Conservation (phyloP, 2,888 invertebrate genomes). For the Trichogramma evanescens region DNA sequence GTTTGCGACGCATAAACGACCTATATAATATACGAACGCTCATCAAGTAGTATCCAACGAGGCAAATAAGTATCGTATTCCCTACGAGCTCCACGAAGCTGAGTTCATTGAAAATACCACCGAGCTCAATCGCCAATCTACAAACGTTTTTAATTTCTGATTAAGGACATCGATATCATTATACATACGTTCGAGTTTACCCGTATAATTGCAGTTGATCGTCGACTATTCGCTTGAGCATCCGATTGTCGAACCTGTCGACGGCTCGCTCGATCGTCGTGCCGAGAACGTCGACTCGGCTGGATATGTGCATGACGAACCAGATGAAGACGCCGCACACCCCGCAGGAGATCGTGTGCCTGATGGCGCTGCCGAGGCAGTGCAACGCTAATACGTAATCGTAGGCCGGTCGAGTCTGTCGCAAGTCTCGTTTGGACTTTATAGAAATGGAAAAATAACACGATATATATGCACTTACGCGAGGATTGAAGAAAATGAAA, state of each 20-base stretch:
- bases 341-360: conserved; percentile 26
- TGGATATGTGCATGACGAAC: conserved; percentile 31
- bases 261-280: conserved; percentile 20
- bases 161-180: no score
- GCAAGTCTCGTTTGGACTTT: background rate
- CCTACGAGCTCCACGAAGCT: conserved; percentile 20
- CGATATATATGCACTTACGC: conserved; percentile 6
- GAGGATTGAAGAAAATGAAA: conserved; percentile 27
- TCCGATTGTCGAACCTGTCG: conserved; percentile 6
- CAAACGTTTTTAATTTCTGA: background rate
- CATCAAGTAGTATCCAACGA: conserved; percentile 25
- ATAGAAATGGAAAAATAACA: background rate
- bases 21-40: conserved; percentile 3
- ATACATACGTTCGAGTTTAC: conserved; percentile 12
- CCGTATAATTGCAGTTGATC: conserved; percentile 26
- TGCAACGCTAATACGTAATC: conserved; percentile 30
- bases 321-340: conserved; percentile 29
- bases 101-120: conserved; percentile 12
- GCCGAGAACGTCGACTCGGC: conserved; percentile 18
- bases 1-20: no score
- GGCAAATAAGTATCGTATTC: conserved; percentile 24
- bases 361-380: conserved; percentile 27
- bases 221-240: conserved; percentile 17
- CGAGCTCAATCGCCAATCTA: conserved; percentile 18
- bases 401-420: conserved; percentile 26